phyloP scores from a whole-genome alignment of 2,888 invertebrate genomes.

The Nyleta sp. region DNA sequence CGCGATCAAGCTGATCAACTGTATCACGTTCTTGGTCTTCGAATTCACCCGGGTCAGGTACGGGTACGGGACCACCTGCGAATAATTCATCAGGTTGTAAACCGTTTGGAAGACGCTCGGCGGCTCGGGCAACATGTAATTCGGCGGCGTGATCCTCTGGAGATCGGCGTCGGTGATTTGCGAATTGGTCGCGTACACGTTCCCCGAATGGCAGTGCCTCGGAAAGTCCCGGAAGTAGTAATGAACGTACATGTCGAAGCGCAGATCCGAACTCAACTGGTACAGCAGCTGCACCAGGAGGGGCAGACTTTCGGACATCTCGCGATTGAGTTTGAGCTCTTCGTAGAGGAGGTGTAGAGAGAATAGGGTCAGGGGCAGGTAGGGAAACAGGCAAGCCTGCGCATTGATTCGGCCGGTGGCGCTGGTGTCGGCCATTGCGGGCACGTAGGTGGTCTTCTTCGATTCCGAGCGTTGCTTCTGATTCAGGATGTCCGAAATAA shows the following conservation, averaged over 20 bases:
- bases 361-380: conserved; percentile 89
- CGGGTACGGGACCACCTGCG: conserved; percentile 86
- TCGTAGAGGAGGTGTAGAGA: conserved; percentile 95
- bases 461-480: not conserved
- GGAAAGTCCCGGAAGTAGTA: conserved; percentile 96
- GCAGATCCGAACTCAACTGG: conserved; percentile 90
- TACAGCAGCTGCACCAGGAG: conserved; percentile 88
- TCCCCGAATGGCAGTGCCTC: conserved; percentile 83
- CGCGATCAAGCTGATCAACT: conserved; percentile 84
- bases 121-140: conserved; percentile 86
- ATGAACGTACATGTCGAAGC: conserved; percentile 87
- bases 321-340: conserved; percentile 92
- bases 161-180: conserved; percentile 85
- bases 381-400: conserved; percentile 88
- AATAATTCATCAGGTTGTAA: conserved; percentile 85
- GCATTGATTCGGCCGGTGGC: conserved; percentile 84
- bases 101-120: conserved; percentile 90
- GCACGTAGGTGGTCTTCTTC: too few relatives aligned
- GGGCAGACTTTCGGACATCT: conserved; percentile 87
- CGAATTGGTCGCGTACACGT: conserved; percentile 72
- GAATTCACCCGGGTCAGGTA: conserved; percentile 89
- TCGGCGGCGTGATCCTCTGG: conserved; percentile 85
- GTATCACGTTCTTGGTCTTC: conserved; percentile 88
- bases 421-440: not conserved
- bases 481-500: conserved; percentile 82